A percentile compares a stretch with the other conserved stretches of the same genome.
phyloP scores from a whole-genome alignment of 2,888 invertebrate genomes.

The Loripinus fragilis region DNA sequence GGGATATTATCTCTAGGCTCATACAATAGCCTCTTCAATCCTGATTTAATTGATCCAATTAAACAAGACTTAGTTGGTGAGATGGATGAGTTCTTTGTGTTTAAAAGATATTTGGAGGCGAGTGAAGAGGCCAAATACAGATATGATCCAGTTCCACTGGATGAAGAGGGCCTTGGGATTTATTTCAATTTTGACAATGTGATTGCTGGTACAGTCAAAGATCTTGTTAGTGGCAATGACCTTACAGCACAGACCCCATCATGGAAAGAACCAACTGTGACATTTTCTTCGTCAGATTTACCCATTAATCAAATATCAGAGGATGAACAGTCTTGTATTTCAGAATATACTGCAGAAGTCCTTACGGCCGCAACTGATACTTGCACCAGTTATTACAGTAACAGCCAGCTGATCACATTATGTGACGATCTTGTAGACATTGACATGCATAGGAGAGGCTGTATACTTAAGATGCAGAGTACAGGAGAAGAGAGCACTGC shows the following conservation, averaged over 20 bases:
- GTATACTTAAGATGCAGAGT: background rate
- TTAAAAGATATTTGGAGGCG: background rate
- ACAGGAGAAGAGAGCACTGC: background rate
- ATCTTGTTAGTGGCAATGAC: background rate
- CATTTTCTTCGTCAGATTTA: background rate
- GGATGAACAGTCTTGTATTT: background rate
- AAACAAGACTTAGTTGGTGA: constrained; percentile 1
- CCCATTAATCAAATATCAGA: background rate
- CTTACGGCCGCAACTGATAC: too few relatives aligned
- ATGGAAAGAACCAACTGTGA: background rate
- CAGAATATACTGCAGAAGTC: too few relatives aligned
- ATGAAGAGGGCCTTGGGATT: background rate
- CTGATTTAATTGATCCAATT: constrained; percentile 18
- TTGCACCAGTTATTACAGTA: too few relatives aligned
- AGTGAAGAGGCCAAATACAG: background rate
- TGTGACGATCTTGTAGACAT: too few relatives aligned
- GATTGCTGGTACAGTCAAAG: background rate
- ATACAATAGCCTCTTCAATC: constrained; percentile 50
- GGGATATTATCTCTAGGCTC: constrained; percentile 66
- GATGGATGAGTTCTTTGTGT: constrained; percentile 7
- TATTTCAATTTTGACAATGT: background rate
- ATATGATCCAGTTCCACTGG: background rate
- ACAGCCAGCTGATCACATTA: too few relatives aligned
- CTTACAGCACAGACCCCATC: background rate
- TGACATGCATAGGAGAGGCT: background rate